These are phyloP conservation scores for Cherax destructor DNA, from an alignment of 1,140 invertebrate genomes.

Conservation along the genomic window DNA sequence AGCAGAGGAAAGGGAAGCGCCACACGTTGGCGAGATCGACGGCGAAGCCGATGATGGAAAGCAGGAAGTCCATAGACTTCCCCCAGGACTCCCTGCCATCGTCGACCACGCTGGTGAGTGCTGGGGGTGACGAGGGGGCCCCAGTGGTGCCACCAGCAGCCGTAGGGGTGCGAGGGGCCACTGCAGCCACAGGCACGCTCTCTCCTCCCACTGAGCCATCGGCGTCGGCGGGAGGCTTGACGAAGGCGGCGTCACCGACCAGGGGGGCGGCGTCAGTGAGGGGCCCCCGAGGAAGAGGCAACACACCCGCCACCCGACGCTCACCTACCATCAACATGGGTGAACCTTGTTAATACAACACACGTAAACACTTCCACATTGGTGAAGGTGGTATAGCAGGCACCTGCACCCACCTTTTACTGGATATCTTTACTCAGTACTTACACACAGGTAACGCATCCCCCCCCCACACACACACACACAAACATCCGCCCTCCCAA, in stretches of 20 bases:
- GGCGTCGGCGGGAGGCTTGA: constrained; percentile 15
- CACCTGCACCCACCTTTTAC: not conserved
- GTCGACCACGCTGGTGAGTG: constrained; percentile 40
- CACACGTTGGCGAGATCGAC: constrained; percentile 94
- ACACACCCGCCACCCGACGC: constrained; percentile 50
- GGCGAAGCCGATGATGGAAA: constrained; percentile 94
- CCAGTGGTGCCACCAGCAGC: not conserved
- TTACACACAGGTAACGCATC: not conserved
- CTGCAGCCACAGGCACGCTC: constrained; percentile 58
- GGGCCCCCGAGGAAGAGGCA: constrained; percentile 47
- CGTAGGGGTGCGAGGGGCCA: constrained; percentile 49
- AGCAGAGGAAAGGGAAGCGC: constrained; percentile 78
- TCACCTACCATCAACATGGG: constrained; percentile 7
- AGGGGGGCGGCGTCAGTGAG: constrained; percentile 1
- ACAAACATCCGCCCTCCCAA: not conserved
- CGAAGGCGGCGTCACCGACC: constrained; percentile 8
- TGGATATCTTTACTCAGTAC: not conserved
- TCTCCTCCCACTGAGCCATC: constrained; percentile 20
- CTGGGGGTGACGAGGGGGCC: not conserved
- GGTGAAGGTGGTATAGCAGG: not conserved
- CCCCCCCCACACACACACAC: not conserved
- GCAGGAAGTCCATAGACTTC: constrained; percentile 92
- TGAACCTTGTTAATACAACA: not conserved
- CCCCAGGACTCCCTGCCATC: constrained; percentile 80
- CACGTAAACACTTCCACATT: not conserved